phyloP scores from a whole-genome alignment of 1,140 invertebrate genomes.

The Proales similis region DNA sequence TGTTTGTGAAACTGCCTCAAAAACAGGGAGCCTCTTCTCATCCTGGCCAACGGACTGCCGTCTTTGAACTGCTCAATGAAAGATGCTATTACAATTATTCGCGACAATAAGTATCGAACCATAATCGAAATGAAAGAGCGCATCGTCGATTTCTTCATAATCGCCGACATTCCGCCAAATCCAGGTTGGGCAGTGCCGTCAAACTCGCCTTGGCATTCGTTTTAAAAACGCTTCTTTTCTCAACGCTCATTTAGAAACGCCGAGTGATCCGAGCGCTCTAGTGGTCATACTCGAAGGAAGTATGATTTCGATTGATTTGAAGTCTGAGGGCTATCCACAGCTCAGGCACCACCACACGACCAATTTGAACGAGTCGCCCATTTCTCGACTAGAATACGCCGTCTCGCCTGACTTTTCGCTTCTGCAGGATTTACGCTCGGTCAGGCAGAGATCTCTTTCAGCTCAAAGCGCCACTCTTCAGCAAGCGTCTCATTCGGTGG shows the following conservation, averaged over 20 bases:
- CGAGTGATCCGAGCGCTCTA: constrained; percentile 85
- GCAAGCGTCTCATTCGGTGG: background rate
- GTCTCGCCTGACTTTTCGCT: background rate
- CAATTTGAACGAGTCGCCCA: constrained; percentile 94
- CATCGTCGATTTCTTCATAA: constrained; percentile 88
- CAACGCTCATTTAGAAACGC: constrained; percentile 67
- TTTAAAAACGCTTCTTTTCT: constrained; percentile 41
- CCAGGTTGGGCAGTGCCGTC: background rate
- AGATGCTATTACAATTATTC: constrained; percentile 29
- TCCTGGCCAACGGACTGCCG: constrained; percentile 20
- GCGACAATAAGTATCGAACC: constrained; percentile 55
- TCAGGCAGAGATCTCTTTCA: constrained; percentile 3
- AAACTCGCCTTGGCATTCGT: background rate
- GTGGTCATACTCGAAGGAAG: constrained; percentile 94
- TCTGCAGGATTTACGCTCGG: constrained; percentile 6
- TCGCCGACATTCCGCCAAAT: constrained; percentile 84
- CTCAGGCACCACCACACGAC: constrained; percentile 99
- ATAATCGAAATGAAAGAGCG: constrained; percentile 98
- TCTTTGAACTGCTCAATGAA: constrained; percentile 6
- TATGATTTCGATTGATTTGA: constrained; percentile 91
- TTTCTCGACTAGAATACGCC: constrained; percentile 58
- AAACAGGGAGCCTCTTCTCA: constrained; percentile 9
- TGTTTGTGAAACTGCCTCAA: background rate
- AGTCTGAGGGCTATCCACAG: constrained; percentile 86
- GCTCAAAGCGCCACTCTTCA: background rate